Conservation (phyloP, 2,797 vertebrate species). For the Lepilemur septentrionalis region DNA sequence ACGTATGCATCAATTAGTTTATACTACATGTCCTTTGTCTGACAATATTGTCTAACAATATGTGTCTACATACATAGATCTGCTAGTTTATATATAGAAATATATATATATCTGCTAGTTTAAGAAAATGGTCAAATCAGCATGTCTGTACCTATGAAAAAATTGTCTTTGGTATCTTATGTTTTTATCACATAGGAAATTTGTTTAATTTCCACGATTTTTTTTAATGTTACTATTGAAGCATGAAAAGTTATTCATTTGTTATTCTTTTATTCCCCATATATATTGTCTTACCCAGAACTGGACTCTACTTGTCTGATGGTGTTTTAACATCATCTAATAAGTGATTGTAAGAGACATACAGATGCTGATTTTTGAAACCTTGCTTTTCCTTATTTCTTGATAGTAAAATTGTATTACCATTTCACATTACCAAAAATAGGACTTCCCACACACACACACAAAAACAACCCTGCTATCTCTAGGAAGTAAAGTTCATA, state of each 20-base stretch:
- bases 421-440: conserved; percentile 42
- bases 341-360: conserved; percentile 28
- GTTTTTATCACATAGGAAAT: conserved; percentile 40
- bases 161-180: conserved; percentile 23
- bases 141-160: conserved; percentile 15
- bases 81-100: conserved; percentile 1
- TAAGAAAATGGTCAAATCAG: conserved; percentile 55
- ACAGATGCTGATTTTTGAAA: conserved; percentile 46
- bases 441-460: not conserved
- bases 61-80: not conserved
- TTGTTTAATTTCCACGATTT: not conserved
- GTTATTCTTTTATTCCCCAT: not conserved
- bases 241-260: conserved; percentile 2
- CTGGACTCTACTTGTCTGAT: not conserved
- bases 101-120: not conserved
- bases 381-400: conserved; percentile 58
- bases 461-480: not conserved
- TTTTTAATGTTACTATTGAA: conserved; percentile 29
- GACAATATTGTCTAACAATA: not conserved
- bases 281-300: not conserved
- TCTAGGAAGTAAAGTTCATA: not conserved
- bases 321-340: not conserved
- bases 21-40: conserved; percentile 19
- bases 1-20: conserved; percentile 29
- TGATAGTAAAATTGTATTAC: conserved; percentile 44